A percentile compares a stretch with the other conserved stretches of the same genome.
phyloP scores from a whole-genome alignment of 2,113 vertebrate genomes.

The Hippocampus barbouri region DNA sequence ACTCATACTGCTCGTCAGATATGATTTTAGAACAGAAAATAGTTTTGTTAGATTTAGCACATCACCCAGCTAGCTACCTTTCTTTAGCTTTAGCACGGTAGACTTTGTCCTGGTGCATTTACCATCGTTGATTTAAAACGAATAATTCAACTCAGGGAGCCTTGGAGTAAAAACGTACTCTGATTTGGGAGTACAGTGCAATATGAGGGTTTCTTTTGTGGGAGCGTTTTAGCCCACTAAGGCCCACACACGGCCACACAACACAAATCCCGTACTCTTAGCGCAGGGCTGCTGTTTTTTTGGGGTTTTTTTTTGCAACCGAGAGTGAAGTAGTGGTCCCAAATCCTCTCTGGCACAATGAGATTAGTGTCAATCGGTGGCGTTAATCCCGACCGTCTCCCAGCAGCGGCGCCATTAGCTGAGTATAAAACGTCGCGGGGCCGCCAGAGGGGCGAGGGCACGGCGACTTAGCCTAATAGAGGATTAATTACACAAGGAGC shows the following conservation, averaged over 20 bases:
- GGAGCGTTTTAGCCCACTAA: not conserved
- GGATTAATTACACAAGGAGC: conserved; percentile 58
- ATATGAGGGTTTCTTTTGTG: not conserved
- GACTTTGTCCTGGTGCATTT: no score
- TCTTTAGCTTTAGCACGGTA: no score
- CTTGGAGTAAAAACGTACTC: no score
- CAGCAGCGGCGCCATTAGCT: conserved; percentile 45
- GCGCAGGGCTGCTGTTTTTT: conserved; percentile 25
- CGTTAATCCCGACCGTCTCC: conserved; percentile 68
- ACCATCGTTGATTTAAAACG: no score
- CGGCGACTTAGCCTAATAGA: conserved; percentile 54
- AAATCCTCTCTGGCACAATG: conserved; percentile 70
- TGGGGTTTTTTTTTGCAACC: conserved; percentile 35
- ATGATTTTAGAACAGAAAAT: no score
- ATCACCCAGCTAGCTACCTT: no score
- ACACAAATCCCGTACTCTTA: conserved; percentile 36
- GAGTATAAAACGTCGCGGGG: conserved; percentile 45
- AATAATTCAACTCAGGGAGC: no score
- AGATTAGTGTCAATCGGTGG: conserved; percentile 72
- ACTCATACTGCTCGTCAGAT: no score
- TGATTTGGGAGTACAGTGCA: not conserved
- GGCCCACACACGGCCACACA: not conserved
- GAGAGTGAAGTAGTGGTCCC: conserved; percentile 56
- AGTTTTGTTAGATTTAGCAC: no score
- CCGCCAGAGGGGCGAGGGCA: conserved; percentile 41